phyloP scores from a whole-genome alignment of 2,797 vertebrate species.

The Chrysocyon brachyurus region DNA sequence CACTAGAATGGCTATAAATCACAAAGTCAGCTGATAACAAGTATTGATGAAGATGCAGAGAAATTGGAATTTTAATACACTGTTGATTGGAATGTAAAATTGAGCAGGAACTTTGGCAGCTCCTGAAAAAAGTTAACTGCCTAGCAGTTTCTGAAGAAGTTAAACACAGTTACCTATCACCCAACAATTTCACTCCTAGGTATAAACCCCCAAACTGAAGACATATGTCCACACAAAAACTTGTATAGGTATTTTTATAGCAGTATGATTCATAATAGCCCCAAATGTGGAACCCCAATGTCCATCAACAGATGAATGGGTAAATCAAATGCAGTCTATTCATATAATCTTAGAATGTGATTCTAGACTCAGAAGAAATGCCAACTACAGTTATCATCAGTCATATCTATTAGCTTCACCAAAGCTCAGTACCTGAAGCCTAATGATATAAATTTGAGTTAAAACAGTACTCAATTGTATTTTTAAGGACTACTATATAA shows the following conservation, averaged over 20 bases:
- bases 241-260: background rate
- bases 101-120: background rate
- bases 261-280: background rate
- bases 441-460: constrained; percentile 10
- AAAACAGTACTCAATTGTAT: background rate
- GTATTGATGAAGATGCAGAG: background rate
- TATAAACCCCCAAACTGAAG: background rate
- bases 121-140: background rate
- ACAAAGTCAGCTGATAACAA: background rate
- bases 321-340: background rate
- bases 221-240: background rate
- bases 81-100: background rate
- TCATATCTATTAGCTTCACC: background rate
- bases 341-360: background rate
- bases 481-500: background rate
- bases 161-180: background rate
- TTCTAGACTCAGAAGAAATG: constrained; percentile 34
- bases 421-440: background rate
- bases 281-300: background rate
- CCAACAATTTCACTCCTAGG: background rate
- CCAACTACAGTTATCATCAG: background rate
- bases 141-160: background rate
- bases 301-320: background rate
- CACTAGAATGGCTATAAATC: background rate
- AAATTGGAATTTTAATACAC: constrained; percentile 3